Base-by-base conservation (phyloP, 2,888 invertebrate genomes). In the Teleiodes luculella region DNA sequence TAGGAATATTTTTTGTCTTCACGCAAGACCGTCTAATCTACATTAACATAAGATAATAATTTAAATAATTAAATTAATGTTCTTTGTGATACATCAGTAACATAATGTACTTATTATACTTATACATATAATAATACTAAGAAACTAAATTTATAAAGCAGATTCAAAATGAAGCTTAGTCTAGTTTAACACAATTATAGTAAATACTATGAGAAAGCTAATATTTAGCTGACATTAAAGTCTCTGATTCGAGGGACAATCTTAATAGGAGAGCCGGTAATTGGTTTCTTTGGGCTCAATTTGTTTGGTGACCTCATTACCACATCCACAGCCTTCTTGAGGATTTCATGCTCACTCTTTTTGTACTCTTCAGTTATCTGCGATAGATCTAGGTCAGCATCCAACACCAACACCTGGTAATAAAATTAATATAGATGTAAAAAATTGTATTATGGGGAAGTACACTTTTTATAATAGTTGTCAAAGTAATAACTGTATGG, bases 341-440 rank as follows among this genome's bases (percentile, higher is more conserved):
- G 66, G 59, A 90, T 90, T 68, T 85, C 82, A 60, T 86, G 86
- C 71, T 94, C 93, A 61, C 92, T 92, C 49, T 86, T 86, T 67
- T 91, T 91, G 66, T 94, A 94, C 63, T 94, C 93, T 52, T 91
- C 89, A 11, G 90, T 86, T 68, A 94, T 93, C 64, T 92, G 90
- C 3, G 93, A 92, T 31, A 94, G 77, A 69, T 93, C 92, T 61
- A 92, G 79, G 74, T 94, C 91, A 14, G 92, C 94, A 75, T 94
- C 92, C 58, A 94, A 69, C n/a, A 94, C 92, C 35, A 94, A 68
- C 4, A 94, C 93, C 92, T 92, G 71, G 6, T 81, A 80, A 54
- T 35, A 7, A 20, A 8, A 18, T 16, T 11, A 11, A 5, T 7
- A 20, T 18, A 18, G 7, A 39, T 14, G n/a, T n/a, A n/a, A n/a